Base-by-base conservation (phyloP, 2,888 invertebrate species). In the Homarus gammarus region DNA sequence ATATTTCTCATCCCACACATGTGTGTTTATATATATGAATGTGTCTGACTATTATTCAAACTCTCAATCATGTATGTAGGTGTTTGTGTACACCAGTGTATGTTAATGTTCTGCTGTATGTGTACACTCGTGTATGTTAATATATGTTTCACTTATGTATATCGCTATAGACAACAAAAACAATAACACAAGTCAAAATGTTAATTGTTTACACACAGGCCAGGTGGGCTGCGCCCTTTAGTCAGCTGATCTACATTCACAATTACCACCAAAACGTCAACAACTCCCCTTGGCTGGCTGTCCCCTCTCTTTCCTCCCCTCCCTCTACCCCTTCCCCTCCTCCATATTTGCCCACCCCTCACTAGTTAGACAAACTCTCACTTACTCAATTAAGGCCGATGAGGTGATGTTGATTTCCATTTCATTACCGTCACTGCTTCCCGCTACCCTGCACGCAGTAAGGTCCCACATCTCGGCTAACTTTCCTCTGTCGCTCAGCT, bases 381-480 rank as follows among this genome's bases (percentile, higher is more conserved):
- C 88, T 89, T 89, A 85, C 86, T 86, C 90, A 90, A 90, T 90
- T 90, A 90, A 82, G 86, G 75, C 72, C 81, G 82, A 86, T 68
- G 90, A 90, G 86, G 85, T 56, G 81, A 82, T 82, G 86, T 77
- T 86, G 90, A 90, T 90, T 90, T 86, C 90, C 90, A 86, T 90
- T 86, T 90, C 90, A 90, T 90, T 90, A 90, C 90, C 90, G 86
- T 86, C 86, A 83, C 86, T 78, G 75, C 90, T 86, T 82, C 90
- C 90, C 86, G 77, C 64, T 33, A 90, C 86, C 51, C 81, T 72
- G 33, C 18, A 81, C 72, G 85, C 70, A 73, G 89, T 12, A 89
- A 79, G 79, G 56, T n/a, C 72, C 89, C 84, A 8, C 49, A 18
- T 49, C 22, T 49, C 22, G 36, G 51, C 27, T 10, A 12, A 15